Conservation (phyloP, 1,140 invertebrate genomes). For the Cataglyphis hispanica region DNA sequence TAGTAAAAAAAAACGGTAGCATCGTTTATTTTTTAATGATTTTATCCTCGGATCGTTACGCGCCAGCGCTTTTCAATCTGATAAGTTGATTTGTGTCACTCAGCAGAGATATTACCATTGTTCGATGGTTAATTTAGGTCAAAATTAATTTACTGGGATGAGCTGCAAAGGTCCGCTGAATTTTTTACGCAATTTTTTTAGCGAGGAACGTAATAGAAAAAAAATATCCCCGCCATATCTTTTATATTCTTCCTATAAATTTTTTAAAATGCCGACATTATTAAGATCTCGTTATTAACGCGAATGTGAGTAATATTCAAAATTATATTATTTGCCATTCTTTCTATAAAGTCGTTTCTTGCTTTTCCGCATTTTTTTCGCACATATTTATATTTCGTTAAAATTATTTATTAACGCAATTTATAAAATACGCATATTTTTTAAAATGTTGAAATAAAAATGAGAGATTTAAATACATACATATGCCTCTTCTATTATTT, state of each 20-base stretch:
- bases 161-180: not conserved
- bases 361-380: too few species aligned
- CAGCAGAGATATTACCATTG: not conserved
- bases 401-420: not conserved
- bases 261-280: not conserved
- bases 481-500: not conserved
- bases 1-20: conserved; percentile 1
- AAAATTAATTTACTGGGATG: conserved; percentile 25
- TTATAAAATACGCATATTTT: not conserved
- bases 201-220: not conserved
- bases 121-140: conserved; percentile 17
- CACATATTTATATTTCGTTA: not conserved
- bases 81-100: conserved; percentile 40
- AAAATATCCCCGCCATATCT: not conserved
- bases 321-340: not conserved
- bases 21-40: conserved; percentile 36
- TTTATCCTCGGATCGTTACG: conserved; percentile 17
- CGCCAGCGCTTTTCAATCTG: not conserved
- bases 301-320: not conserved
- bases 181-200: conserved; percentile 13
- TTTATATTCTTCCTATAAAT: not conserved
- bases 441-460: not conserved
- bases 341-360: not conserved
- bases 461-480: not conserved
- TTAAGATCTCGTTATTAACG: not conserved